phyloP scores from a whole-genome alignment of 2,888 invertebrate genomes.

The Alsophila aescularia region DNA sequence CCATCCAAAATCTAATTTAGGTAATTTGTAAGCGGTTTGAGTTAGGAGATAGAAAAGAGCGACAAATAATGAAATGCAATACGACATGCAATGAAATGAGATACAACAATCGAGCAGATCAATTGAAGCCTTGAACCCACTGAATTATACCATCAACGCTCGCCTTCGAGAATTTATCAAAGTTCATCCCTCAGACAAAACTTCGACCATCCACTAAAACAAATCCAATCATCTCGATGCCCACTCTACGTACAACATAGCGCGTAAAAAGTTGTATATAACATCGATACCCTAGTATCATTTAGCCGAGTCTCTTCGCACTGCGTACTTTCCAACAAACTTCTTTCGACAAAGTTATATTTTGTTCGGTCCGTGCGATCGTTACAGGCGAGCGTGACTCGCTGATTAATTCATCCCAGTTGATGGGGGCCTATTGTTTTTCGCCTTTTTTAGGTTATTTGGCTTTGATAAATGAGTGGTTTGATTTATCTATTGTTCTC shows the following conservation, averaged over 20 bases:
- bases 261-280: constrained; percentile 61
- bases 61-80: background rate
- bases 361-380: constrained; percentile 72
- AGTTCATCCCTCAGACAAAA: constrained; percentile 33
- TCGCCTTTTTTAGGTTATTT: constrained; percentile 56
- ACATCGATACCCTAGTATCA: constrained; percentile 60
- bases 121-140: constrained; percentile 1
- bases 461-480: constrained; percentile 56
- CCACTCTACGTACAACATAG: constrained; percentile 51
- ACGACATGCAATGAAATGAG: constrained; percentile 5
- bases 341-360: constrained; percentile 58
- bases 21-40: background rate
- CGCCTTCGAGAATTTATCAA: constrained; percentile 35
- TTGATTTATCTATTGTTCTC: constrained; percentile 55
- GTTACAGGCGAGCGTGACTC: constrained; percentile 76
- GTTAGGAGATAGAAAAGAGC: too few relatives aligned
- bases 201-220: constrained; percentile 44
- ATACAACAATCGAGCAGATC: background rate
- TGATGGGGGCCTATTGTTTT: constrained; percentile 59
- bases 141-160: constrained; percentile 9
- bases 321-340: constrained; percentile 54
- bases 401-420: constrained; percentile 68
- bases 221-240: constrained; percentile 54
- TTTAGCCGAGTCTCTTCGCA: constrained; percentile 48
- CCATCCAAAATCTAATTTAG: background rate